These are phyloP conservation scores for Ciconia maguari DNA, from an alignment of 2,113 vertebrate genomes.

Conservation along the genomic window DNA sequence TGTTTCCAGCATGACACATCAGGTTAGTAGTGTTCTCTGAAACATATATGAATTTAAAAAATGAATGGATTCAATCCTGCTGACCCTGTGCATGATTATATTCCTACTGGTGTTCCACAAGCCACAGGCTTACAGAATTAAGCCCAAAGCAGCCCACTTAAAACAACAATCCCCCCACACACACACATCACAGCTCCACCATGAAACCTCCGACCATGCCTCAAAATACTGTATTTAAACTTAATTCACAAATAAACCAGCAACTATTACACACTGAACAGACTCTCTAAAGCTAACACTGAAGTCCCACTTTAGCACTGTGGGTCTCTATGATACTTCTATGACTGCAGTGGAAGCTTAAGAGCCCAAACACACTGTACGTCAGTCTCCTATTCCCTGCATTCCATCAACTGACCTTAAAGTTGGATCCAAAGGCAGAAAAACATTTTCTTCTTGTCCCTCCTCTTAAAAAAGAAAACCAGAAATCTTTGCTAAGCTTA, in stretches of 20 bases:
- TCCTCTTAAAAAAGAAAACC: background rate
- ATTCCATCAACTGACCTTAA: background rate
- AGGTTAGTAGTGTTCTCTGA: background rate
- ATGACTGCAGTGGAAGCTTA: background rate
- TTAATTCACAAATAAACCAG: background rate
- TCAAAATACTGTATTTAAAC: background rate
- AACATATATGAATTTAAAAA: background rate
- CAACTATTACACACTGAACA: background rate
- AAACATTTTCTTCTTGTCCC: background rate
- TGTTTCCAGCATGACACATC: background rate
- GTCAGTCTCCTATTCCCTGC: fast-evolving
- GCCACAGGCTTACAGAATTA: background rate
- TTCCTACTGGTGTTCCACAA: background rate
- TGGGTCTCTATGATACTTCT: background rate
- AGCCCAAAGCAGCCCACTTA: background rate
- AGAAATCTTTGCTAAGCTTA: background rate
- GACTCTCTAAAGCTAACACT: background rate
- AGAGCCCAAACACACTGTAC: background rate
- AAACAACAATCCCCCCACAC: background rate
- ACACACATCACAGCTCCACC: background rate
- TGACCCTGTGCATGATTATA: background rate
- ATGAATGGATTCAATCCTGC: background rate
- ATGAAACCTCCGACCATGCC: background rate
- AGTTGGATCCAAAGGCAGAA: background rate
- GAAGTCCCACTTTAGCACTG: background rate